Base-by-base conservation (phyloP, 2,888 invertebrate species). In the Melangyna quadrimaculata region DNA sequence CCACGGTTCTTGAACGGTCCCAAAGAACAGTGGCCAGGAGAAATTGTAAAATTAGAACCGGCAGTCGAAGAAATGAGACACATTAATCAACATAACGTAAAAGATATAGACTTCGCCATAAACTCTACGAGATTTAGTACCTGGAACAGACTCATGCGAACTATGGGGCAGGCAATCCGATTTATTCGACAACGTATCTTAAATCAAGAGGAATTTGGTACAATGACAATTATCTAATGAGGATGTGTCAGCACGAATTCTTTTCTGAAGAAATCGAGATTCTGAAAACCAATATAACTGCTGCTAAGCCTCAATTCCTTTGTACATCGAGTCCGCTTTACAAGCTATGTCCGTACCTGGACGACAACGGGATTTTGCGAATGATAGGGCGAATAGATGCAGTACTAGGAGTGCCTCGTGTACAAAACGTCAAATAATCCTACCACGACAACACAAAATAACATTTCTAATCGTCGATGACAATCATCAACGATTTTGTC, bases 351-450 rank as follows among this genome's bases (percentile, higher is more conserved):
- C 65, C 65, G 4, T 67, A 35, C 22, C 17, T 67, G 9, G 48
- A 48, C 12, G 65, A 51, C 19, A 2, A 67, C 8, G 27, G 29
- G 8, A 1, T 67, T 5, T 4, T 51, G 1, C n/a, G 69, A n/a
- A 27, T 69, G 10, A 35, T 6, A 17, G 55, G 40, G 4, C 35
- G 55, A 12, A 70, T 55, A 53, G 53, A 55, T 27, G 32, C 67
- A 1, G 48, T n/a, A 8, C 8, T 17, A 3, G 48, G 22, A 19
- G 65, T 65, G n/a, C 19, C 48, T 2, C 14, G 3, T 5, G 8
- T 29, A 29, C 29, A n/a, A 69, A 69, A 37, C 19, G 53, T 9
- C 67, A 51, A n/a, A n/a, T 69, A 22, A 35, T 69, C n/a, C 37
- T 53, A 35, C 51, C 67, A n/a, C 53, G 22, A 6, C 32, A 37